phyloP scores from a whole-genome alignment of 2,888 invertebrate genomes.

The Hydriomena furcata region DNA sequence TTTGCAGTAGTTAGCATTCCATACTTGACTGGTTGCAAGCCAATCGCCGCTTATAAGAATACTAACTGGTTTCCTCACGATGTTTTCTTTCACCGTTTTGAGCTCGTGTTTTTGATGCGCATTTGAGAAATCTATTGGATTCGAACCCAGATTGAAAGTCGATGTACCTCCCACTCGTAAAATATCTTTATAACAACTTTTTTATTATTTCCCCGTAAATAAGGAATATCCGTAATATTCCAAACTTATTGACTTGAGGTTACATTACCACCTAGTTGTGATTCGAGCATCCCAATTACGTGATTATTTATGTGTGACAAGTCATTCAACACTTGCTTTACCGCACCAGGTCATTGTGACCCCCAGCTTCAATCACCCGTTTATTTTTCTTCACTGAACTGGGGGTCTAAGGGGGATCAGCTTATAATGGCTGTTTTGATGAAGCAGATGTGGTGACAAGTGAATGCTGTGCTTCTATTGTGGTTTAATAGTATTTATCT shows the following conservation, averaged over 20 bases:
- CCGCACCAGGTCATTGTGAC: constrained; percentile 38
- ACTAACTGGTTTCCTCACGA: no score
- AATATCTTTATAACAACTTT: no score
- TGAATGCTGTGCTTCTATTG: constrained; percentile 45
- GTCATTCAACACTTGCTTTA: constrained; percentile 52
- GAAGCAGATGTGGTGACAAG: constrained; percentile 49
- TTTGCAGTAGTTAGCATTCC: no score
- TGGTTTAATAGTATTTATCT: constrained; percentile 47
- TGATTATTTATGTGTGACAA: constrained; percentile 77
- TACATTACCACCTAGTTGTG: constrained; percentile 59
- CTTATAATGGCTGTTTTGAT: constrained; percentile 37
- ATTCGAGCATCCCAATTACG: constrained; percentile 68
- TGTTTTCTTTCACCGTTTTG: no score
- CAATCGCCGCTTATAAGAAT: no score
- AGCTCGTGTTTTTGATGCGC: no score
- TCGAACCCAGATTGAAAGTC: no score
- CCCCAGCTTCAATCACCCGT: constrained; percentile 19
- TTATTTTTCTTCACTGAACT: constrained; percentile 1
- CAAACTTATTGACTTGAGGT: constrained; percentile 27
- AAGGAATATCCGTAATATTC: constrained; percentile 24
- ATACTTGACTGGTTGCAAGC: no score
- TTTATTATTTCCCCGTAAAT: no score
- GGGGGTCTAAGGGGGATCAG: constrained; percentile 29
- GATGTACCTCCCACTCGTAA: no score
- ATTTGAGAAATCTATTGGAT: no score